These are phyloP conservation scores for Zophobas morio DNA, from an alignment of 1,140 invertebrate species.

Conservation along the genomic window DNA sequence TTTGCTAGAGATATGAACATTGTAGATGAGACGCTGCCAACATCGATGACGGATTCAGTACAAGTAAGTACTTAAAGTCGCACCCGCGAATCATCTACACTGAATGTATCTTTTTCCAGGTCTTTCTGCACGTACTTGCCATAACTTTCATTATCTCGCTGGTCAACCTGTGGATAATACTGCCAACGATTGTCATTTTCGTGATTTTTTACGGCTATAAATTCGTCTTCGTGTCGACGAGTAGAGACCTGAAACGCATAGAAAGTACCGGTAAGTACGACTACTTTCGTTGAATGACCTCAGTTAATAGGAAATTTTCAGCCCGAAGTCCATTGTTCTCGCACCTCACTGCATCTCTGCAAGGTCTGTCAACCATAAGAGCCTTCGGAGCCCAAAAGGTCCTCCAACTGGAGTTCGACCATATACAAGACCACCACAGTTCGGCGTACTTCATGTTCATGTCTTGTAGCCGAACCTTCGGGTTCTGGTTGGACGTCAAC, in stretches of 20 bases:
- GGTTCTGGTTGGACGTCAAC: slow-evolving; percentile 75
- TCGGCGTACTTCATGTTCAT: slow-evolving; percentile 78
- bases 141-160: slow-evolving; percentile 53
- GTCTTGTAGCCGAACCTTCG: slow-evolving; percentile 74
- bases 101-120: slow-evolving; percentile 51
- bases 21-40: slow-evolving; percentile 56
- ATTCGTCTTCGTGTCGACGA: slow-evolving; percentile 83
- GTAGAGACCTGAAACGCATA: slow-evolving; percentile 86
- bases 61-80: slow-evolving; percentile 73
- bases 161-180: slow-evolving; percentile 83
- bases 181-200: slow-evolving; percentile 78
- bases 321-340: slow-evolving; percentile 88
- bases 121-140: slow-evolving; percentile 50
- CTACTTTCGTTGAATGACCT: slow-evolving; percentile 26
- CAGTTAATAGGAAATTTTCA: slow-evolving; percentile 61
- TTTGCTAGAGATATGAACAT: slow-evolving; percentile 71
- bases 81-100: too few relatives aligned
- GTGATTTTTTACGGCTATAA: slow-evolving; percentile 76
- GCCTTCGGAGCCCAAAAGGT: slow-evolving; percentile 78
- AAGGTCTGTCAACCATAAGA: slow-evolving; percentile 86
- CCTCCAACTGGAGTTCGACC: slow-evolving; percentile 81
- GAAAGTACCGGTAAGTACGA: slow-evolving; percentile 82
- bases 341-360: slow-evolving; percentile 83
- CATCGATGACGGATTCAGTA: slow-evolving; percentile 79
- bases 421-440: slow-evolving; percentile 72